Evolutionary conservation across 2,888 invertebrate genomes (phyloP).

Genomic region (Stratiomys singularior): DNA sequence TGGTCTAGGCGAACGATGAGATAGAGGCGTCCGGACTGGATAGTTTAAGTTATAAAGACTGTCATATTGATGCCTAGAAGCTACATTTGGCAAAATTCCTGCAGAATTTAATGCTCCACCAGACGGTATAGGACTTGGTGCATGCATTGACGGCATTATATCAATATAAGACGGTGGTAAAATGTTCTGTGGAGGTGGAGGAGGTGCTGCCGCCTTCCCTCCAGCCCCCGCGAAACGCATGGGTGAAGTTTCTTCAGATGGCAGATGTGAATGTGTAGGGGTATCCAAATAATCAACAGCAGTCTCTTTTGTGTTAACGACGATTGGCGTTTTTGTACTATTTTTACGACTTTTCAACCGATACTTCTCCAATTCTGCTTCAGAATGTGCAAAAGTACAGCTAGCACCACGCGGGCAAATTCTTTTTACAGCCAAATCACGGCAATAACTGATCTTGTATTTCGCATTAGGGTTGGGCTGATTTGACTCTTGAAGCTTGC

Average conservation of each 20-base stretch:
- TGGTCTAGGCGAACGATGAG: conserved; percentile 48
- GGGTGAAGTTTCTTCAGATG: conserved; percentile 59
- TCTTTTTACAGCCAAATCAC: conserved; percentile 81
- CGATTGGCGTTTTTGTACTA: conserved; percentile 58
- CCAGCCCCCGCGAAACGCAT: conserved; percentile 58
- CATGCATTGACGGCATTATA: conserved; percentile 52
- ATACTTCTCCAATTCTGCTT: conserved; percentile 87
- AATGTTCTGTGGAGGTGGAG: conserved; percentile 50
- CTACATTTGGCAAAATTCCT: conserved; percentile 49
- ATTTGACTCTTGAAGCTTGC: conserved; percentile 71
- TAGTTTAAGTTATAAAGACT: conserved; percentile 48
- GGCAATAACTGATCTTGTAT: conserved; percentile 91
- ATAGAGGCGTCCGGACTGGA: conserved; percentile 44
- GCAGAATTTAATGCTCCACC: conserved; percentile 43
- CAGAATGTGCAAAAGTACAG: conserved; percentile 93
- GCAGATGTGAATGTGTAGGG: conserved; percentile 53
- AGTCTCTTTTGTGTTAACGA: conserved; percentile 56
- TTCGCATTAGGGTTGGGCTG: conserved; percentile 73
- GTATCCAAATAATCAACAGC: conserved; percentile 54
- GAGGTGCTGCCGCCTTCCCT: conserved; percentile 49
- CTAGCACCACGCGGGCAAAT: conserved; percentile 87
- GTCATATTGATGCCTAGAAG: conserved; percentile 49
- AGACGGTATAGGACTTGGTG: conserved; percentile 50
- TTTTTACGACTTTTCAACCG: conserved; percentile 74
- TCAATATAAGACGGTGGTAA: conserved; percentile 53